These are phyloP conservation scores for Brachystomella parvula DNA, from an alignment of 1,140 invertebrate species.

Conservation along the genomic window DNA sequence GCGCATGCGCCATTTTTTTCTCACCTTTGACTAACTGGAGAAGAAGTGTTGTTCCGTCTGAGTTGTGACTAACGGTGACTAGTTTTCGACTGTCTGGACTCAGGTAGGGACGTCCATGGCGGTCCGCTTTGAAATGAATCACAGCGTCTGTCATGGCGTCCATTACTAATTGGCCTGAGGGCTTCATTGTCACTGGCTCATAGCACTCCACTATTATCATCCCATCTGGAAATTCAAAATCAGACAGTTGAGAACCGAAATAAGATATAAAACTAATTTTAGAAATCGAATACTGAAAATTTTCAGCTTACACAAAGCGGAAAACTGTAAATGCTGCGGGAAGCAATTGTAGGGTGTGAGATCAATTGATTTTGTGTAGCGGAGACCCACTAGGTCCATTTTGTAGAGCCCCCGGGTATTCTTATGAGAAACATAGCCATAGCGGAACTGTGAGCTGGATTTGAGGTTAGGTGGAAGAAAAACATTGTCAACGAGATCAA, in stretches of 20 bases:
- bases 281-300: not conserved
- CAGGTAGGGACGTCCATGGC: conserved; percentile 59
- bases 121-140: conserved; percentile 54
- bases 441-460: conserved; percentile 42
- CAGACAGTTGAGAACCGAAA: too few species aligned
- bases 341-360: conserved; percentile 67
- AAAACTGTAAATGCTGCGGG: conserved; percentile 60
- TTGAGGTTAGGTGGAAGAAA: conserved; percentile 55
- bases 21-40: conserved; percentile 60
- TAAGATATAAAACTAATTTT: not conserved
- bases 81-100: conserved; percentile 64
- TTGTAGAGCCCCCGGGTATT: conserved; percentile 68
- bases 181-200: conserved; percentile 54
- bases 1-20: not conserved
- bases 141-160: conserved; percentile 71
- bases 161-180: conserved; percentile 61
- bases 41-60: conserved; percentile 56
- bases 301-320: conserved; percentile 59
- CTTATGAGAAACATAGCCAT: conserved; percentile 67
- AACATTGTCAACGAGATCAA: conserved; percentile 63
- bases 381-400: conserved; percentile 64
- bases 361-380: conserved; percentile 65
- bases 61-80: conserved; percentile 56
- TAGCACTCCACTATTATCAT: conserved; percentile 63
- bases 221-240: conserved; percentile 53